Evolutionary conservation across 2,113 vertebrate genomes (phyloP).

Genomic region (Carassius gibelio): DNA sequence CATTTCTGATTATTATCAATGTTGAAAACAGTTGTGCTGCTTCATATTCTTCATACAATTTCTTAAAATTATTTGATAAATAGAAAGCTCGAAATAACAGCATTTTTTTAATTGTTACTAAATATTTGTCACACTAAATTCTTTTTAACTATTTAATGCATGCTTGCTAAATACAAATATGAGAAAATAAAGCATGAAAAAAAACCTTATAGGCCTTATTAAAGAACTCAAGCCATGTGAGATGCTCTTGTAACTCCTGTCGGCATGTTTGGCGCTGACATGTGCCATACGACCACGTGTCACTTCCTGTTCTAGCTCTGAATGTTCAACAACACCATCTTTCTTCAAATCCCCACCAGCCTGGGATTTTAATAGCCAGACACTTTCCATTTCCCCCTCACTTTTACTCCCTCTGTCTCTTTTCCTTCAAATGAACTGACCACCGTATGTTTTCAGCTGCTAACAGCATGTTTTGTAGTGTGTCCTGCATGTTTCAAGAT

Average conservation of each 20-base stretch:
- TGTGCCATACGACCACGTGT: neutral
- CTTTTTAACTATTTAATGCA: neutral
- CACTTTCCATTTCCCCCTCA: constrained; percentile 13
- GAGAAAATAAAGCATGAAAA: too few species aligned
- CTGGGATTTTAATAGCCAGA: constrained; percentile 41
- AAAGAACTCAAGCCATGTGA: neutral
- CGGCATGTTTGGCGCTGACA: neutral
- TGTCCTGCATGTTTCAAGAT: neutral
- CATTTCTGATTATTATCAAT: neutral
- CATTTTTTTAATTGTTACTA: neutral
- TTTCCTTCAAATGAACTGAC: constrained; percentile 14
- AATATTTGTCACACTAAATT: neutral
- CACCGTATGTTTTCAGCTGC: constrained; percentile 49
- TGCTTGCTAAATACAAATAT: neutral
- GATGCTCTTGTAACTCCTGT: neutral
- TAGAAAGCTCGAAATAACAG: neutral
- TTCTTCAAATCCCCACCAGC: constrained; percentile 13
- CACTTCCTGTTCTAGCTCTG: constrained; percentile 25
- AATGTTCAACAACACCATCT: neutral
- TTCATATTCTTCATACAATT: neutral
- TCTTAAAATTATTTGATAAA: neutral
- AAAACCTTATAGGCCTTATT: too few species aligned
- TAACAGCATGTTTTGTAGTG: constrained; percentile 46
- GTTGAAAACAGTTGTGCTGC: neutral
- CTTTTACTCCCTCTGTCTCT: constrained; percentile 21